Percentiles rank a stretch among this genome's conserved stretches.
Evolutionary conservation across 2,797 vertebrate species (phyloP).

Genomic region (Acrocephalus scirpaceus): DNA sequence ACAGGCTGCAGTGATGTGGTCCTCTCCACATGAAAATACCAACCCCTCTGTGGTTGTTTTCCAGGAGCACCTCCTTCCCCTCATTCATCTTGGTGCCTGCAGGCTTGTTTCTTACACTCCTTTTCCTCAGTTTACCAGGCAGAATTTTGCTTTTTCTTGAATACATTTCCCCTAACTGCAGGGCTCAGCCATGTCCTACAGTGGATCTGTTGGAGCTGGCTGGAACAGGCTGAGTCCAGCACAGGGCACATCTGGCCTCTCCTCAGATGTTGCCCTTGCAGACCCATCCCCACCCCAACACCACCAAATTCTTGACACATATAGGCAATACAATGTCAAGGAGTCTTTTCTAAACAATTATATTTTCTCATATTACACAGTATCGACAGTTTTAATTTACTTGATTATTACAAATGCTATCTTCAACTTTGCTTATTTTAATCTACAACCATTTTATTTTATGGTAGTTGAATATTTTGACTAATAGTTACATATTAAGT

Average conservation of each 20-base stretch:
- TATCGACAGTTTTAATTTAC: not conserved
- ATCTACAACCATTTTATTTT: not conserved
- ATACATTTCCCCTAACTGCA: not conserved
- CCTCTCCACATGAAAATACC: not conserved
- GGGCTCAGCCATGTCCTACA: not conserved
- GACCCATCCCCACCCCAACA: fast-evolving
- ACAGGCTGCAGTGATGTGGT: not conserved
- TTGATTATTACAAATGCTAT: not conserved
- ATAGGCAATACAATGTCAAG: not conserved
- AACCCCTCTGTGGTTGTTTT: fast-evolving
- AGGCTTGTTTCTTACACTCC: not conserved
- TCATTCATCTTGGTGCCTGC: not conserved
- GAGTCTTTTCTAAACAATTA: not conserved
- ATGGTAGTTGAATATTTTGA: not conserved
- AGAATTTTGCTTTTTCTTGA: not conserved
- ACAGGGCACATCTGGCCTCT: not conserved
- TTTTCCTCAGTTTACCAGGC: not conserved
- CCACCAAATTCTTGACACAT: not conserved
- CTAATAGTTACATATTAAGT: not conserved
- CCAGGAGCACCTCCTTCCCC: not conserved
- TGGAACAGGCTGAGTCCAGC: not conserved
- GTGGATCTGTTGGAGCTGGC: not conserved
- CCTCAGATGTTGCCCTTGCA: fast-evolving
- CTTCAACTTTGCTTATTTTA: not conserved
- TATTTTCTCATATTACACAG: not conserved